phyloP scores from a whole-genome alignment of 2,888 invertebrate species.

The Meiosimyza platycephala region DNA sequence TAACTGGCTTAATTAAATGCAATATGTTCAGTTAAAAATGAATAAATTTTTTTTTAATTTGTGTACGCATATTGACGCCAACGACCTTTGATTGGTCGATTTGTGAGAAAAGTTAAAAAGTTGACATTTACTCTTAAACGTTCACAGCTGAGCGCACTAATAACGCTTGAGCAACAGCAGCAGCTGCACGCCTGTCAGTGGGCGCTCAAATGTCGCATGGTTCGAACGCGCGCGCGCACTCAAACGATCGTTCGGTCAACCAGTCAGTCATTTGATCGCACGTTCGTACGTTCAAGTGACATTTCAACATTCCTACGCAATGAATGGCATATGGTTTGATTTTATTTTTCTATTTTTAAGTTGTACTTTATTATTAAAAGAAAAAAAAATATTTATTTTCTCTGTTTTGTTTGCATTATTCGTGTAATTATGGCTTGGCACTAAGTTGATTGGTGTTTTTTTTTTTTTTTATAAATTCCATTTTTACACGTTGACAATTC shows the following conservation, averaged over 20 bases:
- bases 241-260: no score
- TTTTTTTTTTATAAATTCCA: background rate
- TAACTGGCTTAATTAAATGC: no score
- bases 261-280: background rate
- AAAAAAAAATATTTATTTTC: no score
- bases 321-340: background rate
- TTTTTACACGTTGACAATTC: slow-evolving; percentile 4
- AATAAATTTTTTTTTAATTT: no score
- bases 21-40: no score
- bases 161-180: background rate
- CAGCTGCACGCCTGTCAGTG: background rate
- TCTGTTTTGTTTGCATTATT: background rate
- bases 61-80: no score
- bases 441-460: background rate
- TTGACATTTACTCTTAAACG: no score
- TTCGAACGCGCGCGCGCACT: no score
- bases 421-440: background rate
- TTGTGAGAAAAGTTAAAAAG: no score
- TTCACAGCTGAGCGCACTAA: no score
- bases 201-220: background rate
- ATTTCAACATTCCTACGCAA: slow-evolving; percentile 18
- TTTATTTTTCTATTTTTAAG: background rate
- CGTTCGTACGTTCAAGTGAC: slow-evolving; percentile 2
- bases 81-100: no score
- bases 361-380: background rate